Percentiles rank a stretch among this genome's conserved stretches.
phyloP scores from a whole-genome alignment of 1,140 invertebrate species.

The Oryctes rhinoceros region DNA sequence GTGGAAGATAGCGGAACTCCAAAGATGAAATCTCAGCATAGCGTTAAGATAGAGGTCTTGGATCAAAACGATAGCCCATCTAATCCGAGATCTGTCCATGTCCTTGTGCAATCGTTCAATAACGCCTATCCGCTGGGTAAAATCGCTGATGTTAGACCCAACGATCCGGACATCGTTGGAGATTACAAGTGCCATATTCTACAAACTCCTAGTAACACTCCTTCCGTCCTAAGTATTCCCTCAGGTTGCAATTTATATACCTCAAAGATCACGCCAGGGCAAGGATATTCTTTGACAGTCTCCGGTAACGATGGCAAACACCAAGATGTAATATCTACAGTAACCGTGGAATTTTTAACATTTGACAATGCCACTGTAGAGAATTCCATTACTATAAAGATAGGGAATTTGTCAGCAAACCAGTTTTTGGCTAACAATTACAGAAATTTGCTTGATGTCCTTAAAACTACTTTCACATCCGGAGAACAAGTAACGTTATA shows the following conservation, averaged over 20 bases:
- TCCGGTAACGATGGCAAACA: constrained; percentile 91
- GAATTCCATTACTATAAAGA: constrained; percentile 80
- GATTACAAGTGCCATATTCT: constrained; percentile 87
- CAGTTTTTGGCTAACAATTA: constrained; percentile 81
- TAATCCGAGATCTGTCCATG: constrained; percentile 79
- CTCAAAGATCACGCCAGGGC: constrained; percentile 71
- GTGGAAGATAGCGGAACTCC: constrained; percentile 90
- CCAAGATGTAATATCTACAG: constrained; percentile 81
- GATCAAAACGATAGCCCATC: constrained; percentile 95
- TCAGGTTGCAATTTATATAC: constrained; percentile 82
- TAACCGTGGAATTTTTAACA: constrained; percentile 81
- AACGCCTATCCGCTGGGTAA: constrained; percentile 76
- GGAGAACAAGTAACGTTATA: constrained; percentile 75
- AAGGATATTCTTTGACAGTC: constrained; percentile 78
- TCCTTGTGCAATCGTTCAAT: constrained; percentile 83
- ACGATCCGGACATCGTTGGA: constrained; percentile 87
- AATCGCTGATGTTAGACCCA: constrained; percentile 90
- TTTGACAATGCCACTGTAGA: constrained; percentile 85
- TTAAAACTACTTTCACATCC: constrained; percentile 71
- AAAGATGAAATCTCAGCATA: constrained; percentile 79
- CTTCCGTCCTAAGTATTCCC: constrained; percentile 76
- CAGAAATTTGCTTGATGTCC: constrained; percentile 73
- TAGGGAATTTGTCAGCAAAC: constrained; percentile 75
- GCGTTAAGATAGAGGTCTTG: constrained; percentile 78
- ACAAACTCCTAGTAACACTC: constrained; percentile 63